Conservation (phyloP, 2,797 vertebrate genomes). For the Alosa sapidissima region DNA sequence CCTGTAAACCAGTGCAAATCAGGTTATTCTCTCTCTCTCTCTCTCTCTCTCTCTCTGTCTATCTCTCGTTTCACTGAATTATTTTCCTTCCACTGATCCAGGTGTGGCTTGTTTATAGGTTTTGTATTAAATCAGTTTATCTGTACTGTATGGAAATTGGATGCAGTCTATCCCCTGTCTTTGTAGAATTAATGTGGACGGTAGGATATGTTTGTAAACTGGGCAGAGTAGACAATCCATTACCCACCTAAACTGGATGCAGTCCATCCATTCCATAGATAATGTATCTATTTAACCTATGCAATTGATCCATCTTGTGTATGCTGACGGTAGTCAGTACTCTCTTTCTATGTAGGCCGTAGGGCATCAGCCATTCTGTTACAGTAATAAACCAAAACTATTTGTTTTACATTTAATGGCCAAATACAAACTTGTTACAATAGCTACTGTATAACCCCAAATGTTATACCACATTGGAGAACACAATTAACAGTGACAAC, state of each 20-base stretch:
- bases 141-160: background rate
- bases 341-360: background rate
- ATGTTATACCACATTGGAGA: background rate
- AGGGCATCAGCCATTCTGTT: background rate
- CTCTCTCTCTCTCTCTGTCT: background rate
- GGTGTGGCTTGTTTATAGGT: too few species aligned
- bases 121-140: background rate
- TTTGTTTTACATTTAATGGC: background rate
- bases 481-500: background rate
- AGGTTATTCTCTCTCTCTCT: background rate
- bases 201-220: background rate
- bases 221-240: background rate
- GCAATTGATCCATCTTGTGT: background rate
- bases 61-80: too few species aligned
- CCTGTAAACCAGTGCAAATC: background rate
- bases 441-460: background rate
- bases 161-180: background rate
- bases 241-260: background rate
- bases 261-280: background rate
- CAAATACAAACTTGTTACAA: background rate
- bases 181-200: background rate
- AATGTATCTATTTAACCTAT: background rate
- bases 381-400: too few species aligned
- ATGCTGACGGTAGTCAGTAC: background rate
- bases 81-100: too few species aligned